These are phyloP conservation scores for Apamea epomidion DNA, from an alignment of 2,888 invertebrate species.

Conservation along the genomic window DNA sequence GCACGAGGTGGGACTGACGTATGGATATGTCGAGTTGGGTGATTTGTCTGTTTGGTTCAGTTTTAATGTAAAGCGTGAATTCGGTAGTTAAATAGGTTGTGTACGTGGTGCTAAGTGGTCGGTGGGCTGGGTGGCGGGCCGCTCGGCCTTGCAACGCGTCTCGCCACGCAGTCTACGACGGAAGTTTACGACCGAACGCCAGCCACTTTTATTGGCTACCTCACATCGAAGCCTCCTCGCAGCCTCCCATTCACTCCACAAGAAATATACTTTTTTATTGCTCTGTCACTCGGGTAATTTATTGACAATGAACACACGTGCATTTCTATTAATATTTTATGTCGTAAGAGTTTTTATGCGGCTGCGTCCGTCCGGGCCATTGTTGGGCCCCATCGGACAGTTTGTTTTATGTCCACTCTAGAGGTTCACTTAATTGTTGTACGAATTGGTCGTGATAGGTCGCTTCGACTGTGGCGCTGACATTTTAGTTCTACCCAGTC, in stretches of 20 bases:
- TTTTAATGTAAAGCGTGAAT: conserved; percentile 51
- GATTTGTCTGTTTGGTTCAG: conserved; percentile 46
- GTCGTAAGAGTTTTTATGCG: conserved; percentile 86
- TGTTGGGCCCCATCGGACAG: conserved; percentile 80
- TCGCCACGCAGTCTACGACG: conserved; percentile 90
- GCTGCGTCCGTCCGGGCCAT: conserved; percentile 79
- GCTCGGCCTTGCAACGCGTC: conserved; percentile 77
- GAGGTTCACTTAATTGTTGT: conserved; percentile 81
- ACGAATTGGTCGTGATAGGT: conserved; percentile 77
- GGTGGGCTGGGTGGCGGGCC: conserved; percentile 70
- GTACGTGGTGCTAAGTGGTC: conserved; percentile 60
- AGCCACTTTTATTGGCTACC: conserved; percentile 90
- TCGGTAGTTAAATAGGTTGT: conserved; percentile 43
- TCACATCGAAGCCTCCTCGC: conserved; percentile 87
- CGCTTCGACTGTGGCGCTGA: conserved; percentile 62
- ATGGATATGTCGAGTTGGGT: conserved; percentile 33
- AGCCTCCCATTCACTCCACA: conserved; percentile 89
- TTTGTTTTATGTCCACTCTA: conserved; percentile 85
- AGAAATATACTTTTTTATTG: conserved; percentile 90
- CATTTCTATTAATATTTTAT: conserved; percentile 91
- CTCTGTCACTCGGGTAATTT: conserved; percentile 90
- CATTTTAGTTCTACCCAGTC: conserved; percentile 69
- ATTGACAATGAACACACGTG: conserved; percentile 90
- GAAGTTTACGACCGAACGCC: conserved; percentile 87
- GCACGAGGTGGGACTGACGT: conserved; percentile 28